Evolutionary conservation across 2,888 invertebrate species (phyloP), one percentile per base, ranked within the genome.

Genomic region (Drosophila flavopinicola): DNA sequence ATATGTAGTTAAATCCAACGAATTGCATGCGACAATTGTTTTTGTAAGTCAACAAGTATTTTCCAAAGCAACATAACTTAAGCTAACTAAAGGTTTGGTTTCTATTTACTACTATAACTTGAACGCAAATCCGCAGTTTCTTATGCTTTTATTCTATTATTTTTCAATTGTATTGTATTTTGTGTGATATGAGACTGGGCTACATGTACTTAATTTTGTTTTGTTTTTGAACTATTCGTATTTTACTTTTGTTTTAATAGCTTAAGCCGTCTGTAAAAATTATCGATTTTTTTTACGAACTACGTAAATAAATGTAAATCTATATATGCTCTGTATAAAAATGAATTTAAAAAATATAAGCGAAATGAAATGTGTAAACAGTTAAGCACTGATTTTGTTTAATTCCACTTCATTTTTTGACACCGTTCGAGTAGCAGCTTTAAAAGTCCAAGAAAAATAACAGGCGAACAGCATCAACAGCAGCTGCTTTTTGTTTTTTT

Each of bases 161-260:
- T 32, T 37, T 45, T 30, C 6, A 24, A 30, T 52, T 29, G 7
- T 37, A 20, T 51, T 33, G 25, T 51, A 25, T 52, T 59, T 41
- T 52, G 25, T 58, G 51, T 58, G 48, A 63, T 58, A 69, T 56
- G 56, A 52, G 70, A 69, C 59, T 64, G 42, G 57, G 51, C 52
- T 17, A 52, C 11, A 27, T 63, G 58, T 72, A 75, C 64, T 72
- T 72, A 75, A 71, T 39, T 42, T 68, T 56, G 17, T 44, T 48
- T 10, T 27, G 20, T 44, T 30, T 29, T 30, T 17, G n/a, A 44
- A n/a, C 13, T 42, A 17, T n/a, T n/a, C n/a, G n/a, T n/a, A n/a
- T 27, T 30, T 37, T 30, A 32, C 27, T 53, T 29, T 47, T 13
- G 24, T 38, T 54, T 39, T 29, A 52, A n/a, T 60, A 67, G 35